These are phyloP conservation scores for Eucidaris tribuloides DNA, from an alignment of 35 echinoderm and acorn worm species.

Conservation along the genomic window DNA sequence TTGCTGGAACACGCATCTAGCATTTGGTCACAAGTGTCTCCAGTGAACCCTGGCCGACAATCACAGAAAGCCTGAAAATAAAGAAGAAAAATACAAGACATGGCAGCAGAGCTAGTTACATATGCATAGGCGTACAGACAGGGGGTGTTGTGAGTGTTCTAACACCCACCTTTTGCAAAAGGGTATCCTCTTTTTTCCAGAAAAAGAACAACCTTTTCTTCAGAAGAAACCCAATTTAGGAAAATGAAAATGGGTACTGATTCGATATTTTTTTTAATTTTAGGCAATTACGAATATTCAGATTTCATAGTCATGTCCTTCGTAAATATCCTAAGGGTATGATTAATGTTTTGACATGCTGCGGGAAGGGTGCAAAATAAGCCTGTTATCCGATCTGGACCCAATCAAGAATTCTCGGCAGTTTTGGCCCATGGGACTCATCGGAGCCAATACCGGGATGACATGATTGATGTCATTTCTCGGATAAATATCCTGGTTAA, in stretches of 20 bases:
- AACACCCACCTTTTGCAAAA: not conserved
- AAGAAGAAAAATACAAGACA: constrained; percentile 8
- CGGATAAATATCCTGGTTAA: no score
- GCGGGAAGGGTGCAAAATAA: not conserved
- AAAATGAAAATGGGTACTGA: not conserved
- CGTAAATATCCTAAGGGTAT: not conserved
- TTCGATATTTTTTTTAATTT: no score
- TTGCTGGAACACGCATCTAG: constrained; percentile 56
- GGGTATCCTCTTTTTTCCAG: not conserved
- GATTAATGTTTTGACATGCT: not conserved
- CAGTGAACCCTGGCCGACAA: constrained; percentile 65
- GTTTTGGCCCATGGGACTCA: no score
- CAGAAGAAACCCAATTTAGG: not conserved
- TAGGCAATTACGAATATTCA: no score
- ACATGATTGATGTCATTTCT: no score
- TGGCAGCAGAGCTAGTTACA: not conserved
- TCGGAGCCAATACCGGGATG: no score
- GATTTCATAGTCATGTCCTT: no score
- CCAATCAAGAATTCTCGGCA: no score
- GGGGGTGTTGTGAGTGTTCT: not conserved
- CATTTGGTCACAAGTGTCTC: constrained; percentile 48
- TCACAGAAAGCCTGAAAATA: constrained; percentile 88
- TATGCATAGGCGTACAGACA: not conserved
- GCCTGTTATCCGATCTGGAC: no score
- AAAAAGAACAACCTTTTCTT: not conserved